Evolutionary conservation across 2,113 vertebrate species (phyloP), one percentile per base, ranked within the genome.

Genomic region (Rhinopomastus cyanomelas): DNA sequence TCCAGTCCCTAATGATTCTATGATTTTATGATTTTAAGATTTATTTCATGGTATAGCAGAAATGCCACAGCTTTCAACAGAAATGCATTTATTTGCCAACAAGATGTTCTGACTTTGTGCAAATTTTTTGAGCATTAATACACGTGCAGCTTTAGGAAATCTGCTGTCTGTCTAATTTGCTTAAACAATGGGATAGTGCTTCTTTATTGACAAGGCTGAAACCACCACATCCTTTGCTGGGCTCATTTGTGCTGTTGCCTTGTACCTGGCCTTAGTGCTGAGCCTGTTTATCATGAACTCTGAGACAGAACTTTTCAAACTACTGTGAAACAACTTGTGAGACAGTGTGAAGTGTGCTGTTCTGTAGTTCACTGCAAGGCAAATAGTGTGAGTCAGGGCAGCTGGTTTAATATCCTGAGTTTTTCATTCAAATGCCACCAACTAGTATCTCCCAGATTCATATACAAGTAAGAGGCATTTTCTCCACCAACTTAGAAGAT

Each of bases 391-490:
- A 77, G 52, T 62, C 21, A 64, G 12, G 7, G 27, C 10, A 20
- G 12, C 39, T 6, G 39, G 52, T 16, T 72, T 52, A 30, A 19
- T 30, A 73, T 12, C 32, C 34, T 60, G 34, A 78, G 60, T 3
- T 0, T 1, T 21, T 6, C n/a, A 16, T 32, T 81, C 65, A 84
- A 39, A 77, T n/a, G 17, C 27, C 32, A 74, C 14, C 39, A 34
- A 34, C 3, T 12, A 78, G 34, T 36, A 64, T 39, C 23, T 53
- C 37, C 7, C 5, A 2, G 4, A 49, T 85, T 61, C 23, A 32
- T 12, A 51, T 3, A 49, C 4, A 21, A 0, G 0, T 23, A 83
- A 65, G 32, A 57, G 30, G 18, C 1, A 1, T 62, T 64, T 79
- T 61, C 37, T 53, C 4, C 32, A 61, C 23, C 13, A 57, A 6